Conservation (phyloP, 1,140 invertebrate species). For the Helicorthomorpha holstii region DNA sequence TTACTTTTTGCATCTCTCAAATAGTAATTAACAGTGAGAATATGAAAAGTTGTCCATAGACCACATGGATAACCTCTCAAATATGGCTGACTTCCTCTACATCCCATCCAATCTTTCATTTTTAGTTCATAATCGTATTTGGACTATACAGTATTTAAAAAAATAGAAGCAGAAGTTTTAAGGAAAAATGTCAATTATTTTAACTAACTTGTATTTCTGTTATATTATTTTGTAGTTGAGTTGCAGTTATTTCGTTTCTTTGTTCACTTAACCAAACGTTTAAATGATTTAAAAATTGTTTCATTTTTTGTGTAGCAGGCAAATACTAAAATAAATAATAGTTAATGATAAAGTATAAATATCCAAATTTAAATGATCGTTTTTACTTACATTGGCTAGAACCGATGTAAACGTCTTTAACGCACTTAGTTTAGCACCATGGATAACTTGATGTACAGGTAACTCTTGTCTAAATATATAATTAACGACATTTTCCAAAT, state of each 20-base stretch:
- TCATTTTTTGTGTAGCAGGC: constrained; percentile 45
- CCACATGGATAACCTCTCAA: constrained; percentile 85
- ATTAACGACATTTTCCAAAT: constrained; percentile 64
- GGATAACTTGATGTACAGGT: constrained; percentile 41
- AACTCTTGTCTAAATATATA: constrained; percentile 69
- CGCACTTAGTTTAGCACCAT: constrained; percentile 46
- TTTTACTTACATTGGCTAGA: constrained; percentile 32
- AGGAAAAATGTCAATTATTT: background rate
- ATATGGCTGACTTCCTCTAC: constrained; percentile 51
- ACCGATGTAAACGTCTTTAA: constrained; percentile 52
- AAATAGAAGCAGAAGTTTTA: background rate
- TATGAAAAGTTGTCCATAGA: constrained; percentile 90
- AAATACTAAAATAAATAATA: constrained; percentile 35
- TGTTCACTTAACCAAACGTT: constrained; percentile 12
- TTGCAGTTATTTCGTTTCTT: constrained; percentile 13
- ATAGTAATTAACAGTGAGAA: constrained; percentile 61
- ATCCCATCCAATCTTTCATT: constrained; percentile 52
- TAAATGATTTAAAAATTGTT: constrained; percentile 35
- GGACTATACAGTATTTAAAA: background rate
- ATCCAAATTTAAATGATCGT: background rate
- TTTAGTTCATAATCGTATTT: background rate
- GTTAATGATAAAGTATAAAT: background rate
- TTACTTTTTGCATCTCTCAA: constrained; percentile 28
- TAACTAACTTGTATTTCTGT: constrained; percentile 16
- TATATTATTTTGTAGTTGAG: constrained; percentile 16